Conservation (phyloP, 2,888 invertebrate genomes). For the Cheilosia variabilis region DNA sequence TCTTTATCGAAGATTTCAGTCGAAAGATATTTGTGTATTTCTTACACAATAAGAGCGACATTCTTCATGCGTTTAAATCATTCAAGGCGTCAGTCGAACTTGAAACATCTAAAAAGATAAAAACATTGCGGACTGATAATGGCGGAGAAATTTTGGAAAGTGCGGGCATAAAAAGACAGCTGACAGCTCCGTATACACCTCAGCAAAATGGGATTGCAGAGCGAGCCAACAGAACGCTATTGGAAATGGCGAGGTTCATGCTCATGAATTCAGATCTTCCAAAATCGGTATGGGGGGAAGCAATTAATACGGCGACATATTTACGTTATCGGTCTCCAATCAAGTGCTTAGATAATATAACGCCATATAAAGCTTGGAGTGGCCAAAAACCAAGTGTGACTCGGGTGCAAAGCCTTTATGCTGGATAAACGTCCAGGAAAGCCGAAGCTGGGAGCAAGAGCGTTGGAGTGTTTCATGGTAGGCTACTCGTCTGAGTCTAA, state of each 20-base stretch:
- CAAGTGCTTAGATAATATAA: conserved; percentile 52
- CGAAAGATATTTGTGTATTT: conserved; percentile 57
- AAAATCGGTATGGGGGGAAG: conserved; percentile 76
- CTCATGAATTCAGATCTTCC: conserved; percentile 74
- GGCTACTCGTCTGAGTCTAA: conserved; percentile 4
- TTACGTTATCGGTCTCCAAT: conserved; percentile 63
- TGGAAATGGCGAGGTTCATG: no score
- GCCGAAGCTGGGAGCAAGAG: conserved; percentile 2
- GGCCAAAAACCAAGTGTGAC: conserved; percentile 29
- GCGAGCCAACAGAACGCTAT: conserved; percentile 51
- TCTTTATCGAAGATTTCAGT: conserved; percentile 62
- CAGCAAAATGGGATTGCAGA: conserved; percentile 74
- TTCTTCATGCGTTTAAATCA: conserved; percentile 67
- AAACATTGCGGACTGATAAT: conserved; percentile 60
- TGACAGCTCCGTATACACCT: conserved; percentile 50
- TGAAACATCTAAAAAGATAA: conserved; percentile 60
- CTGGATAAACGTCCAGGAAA: conserved; percentile 48
- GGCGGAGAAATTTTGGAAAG: conserved; percentile 56
- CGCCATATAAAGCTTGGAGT: conserved; percentile 70
- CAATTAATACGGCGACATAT: conserved; percentile 65
- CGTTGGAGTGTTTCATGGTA: conserved; percentile 1
- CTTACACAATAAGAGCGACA: conserved; percentile 40
- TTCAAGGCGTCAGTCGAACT: conserved; percentile 44
- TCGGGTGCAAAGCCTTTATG: conserved; percentile 56
- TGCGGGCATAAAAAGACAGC: conserved; percentile 43